Percentiles rank a stretch among this genome's conserved stretches.
These are phyloP conservation scores for Hecatera dysodea DNA, from an alignment of 2,888 invertebrate species.

Conservation along the genomic window DNA sequence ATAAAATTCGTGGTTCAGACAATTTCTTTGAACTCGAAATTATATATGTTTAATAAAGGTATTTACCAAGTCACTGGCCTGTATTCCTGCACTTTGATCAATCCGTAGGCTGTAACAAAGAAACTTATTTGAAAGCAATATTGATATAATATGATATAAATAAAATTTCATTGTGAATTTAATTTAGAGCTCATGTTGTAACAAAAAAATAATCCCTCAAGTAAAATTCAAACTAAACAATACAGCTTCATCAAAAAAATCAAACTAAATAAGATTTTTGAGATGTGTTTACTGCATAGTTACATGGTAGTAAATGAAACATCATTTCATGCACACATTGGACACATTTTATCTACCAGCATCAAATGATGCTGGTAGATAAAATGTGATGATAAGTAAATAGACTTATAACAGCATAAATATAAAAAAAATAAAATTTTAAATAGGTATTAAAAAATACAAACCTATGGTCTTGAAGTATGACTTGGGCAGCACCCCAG, in stretches of 20 bases:
- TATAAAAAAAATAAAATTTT: not conserved
- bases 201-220: not conserved
- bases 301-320: conserved; percentile 90
- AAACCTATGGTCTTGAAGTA: conserved; percentile 98
- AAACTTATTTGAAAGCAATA: conserved; percentile 18
- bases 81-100: conserved; percentile 99
- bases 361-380: too few relatives aligned
- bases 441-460: not conserved
- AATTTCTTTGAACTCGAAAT: not conserved
- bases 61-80: conserved; percentile 96
- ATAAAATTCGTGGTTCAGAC: not conserved
- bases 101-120: conserved; percentile 94
- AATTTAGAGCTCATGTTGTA: not conserved
- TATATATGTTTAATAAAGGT: not conserved
- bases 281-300: conserved; percentile 88
- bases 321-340: conserved; percentile 81
- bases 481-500: conserved; percentile 99
- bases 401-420: too few relatives aligned
- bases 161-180: too few relatives aligned
- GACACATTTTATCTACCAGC: not conserved
- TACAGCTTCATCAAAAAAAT: too few relatives aligned
- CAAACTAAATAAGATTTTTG: not conserved
- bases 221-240: too few relatives aligned
- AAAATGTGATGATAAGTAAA: too few relatives aligned
- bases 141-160: too few relatives aligned